Conservation (phyloP, 2,888 invertebrate genomes). For the Branchipolynoe longqiensis region DNA sequence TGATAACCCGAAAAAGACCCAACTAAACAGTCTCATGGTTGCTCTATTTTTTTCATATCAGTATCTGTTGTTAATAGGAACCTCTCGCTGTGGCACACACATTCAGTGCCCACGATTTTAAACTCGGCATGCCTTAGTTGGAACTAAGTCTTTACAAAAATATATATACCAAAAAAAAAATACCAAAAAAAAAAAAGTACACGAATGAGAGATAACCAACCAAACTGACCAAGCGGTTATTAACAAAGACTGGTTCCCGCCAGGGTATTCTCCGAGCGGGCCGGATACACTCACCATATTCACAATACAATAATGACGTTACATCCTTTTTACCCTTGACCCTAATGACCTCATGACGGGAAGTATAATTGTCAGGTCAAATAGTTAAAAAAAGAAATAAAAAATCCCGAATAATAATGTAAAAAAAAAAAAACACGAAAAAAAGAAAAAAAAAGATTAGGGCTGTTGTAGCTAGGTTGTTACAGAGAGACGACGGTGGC, state of each 20-base stretch:
- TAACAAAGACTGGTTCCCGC: too few species aligned
- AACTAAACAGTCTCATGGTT: constrained; percentile 58
- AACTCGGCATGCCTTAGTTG: constrained; percentile 35
- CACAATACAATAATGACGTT: constrained; percentile 50
- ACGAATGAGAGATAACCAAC: too few species aligned
- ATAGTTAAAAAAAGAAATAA: too few species aligned
- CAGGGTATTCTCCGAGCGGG: too few species aligned
- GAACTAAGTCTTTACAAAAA: background rate
- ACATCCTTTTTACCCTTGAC: constrained; percentile 55
- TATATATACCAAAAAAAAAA: too few species aligned
- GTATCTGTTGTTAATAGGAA: constrained; percentile 53
- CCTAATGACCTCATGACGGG: constrained; percentile 55
- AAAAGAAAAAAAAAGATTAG: too few species aligned
- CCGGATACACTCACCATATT: constrained; percentile 27
- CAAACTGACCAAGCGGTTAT: too few species aligned
- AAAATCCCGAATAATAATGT: too few species aligned
- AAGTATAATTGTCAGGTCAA: constrained; percentile 52
- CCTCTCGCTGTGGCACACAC: too few species aligned
- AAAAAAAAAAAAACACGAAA: too few species aligned
- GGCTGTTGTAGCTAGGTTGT: constrained; percentile 57
- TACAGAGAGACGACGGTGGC: background rate
- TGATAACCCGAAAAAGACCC: constrained; percentile 50
- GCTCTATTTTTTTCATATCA: constrained; percentile 60
- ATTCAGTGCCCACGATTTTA: background rate
- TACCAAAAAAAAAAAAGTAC: too few species aligned